Evolutionary conservation across 2,797 vertebrate genomes (phyloP).

Genomic region (Anguilla pacifica): DNA sequence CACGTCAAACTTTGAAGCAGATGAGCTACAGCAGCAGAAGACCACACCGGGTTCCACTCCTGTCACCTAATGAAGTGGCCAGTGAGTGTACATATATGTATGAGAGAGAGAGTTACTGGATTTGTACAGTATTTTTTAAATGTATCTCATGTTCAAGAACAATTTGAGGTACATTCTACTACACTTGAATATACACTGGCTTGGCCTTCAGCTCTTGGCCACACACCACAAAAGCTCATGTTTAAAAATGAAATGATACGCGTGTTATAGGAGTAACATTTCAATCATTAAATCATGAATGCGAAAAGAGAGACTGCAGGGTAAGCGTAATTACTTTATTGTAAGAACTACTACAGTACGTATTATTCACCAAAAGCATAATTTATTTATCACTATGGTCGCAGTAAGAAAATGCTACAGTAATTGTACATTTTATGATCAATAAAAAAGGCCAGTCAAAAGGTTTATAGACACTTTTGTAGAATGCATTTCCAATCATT

Average conservation of each 20-base stretch:
- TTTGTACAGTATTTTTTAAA: too few relatives aligned
- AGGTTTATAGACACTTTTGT: too few relatives aligned
- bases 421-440: neutral
- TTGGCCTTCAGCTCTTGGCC: neutral
- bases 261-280: neutral
- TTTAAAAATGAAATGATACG: neutral
- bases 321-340: neutral
- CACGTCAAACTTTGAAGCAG: too few relatives aligned
- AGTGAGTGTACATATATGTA: too few relatives aligned
- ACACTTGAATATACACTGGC: neutral
- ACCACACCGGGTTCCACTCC: too few relatives aligned
- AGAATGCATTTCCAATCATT: too few relatives aligned
- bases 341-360: neutral
- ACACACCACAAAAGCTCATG: neutral
- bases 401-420: neutral
- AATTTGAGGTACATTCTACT: neutral
- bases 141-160: too few relatives aligned
- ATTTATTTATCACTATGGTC: neutral
- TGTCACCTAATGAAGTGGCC: too few relatives aligned
- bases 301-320: neutral
- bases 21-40: too few relatives aligned
- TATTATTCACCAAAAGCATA: neutral
- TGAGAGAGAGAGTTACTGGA: too few relatives aligned
- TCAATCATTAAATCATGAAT: neutral
- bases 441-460: neutral